These are phyloP conservation scores for Leptopterna dolabrata DNA, from an alignment of 2,888 invertebrate genomes.

Conservation along the genomic window DNA sequence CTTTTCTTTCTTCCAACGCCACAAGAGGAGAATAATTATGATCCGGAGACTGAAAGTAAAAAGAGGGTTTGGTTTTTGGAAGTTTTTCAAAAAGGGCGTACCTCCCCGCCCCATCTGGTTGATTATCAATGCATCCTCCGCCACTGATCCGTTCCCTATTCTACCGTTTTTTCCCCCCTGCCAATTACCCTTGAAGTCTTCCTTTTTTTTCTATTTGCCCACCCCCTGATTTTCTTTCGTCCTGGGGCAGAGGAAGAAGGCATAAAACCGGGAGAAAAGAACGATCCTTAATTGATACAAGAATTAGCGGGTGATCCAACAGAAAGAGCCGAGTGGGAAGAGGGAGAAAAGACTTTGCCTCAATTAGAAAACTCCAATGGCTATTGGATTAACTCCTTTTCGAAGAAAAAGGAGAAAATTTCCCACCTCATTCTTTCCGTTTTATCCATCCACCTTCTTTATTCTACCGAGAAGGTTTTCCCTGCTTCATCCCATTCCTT, in stretches of 20 bases:
- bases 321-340: slow-evolving; percentile 36
- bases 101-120: not conserved
- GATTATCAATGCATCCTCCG: slow-evolving; percentile 52
- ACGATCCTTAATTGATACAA: slow-evolving; percentile 60
- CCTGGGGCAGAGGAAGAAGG: not conserved
- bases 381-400: slow-evolving; percentile 54
- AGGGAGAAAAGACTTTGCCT: slow-evolving; percentile 39
- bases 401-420: slow-evolving; percentile 11
- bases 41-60: not conserved
- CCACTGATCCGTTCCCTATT: slow-evolving; percentile 3
- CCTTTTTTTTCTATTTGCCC: not conserved
- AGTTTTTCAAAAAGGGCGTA: slow-evolving; percentile 55
- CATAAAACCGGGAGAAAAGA: slow-evolving; percentile 33
- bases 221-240: not conserved
- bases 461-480: not conserved
- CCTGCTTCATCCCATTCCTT: not conserved
- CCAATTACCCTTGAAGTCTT: slow-evolving; percentile 52
- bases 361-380: slow-evolving; percentile 53
- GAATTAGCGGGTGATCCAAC: slow-evolving; percentile 61
- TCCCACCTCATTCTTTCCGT: slow-evolving; percentile 32
- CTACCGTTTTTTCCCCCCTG: slow-evolving; percentile 14
- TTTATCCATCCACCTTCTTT: slow-evolving; percentile 19
- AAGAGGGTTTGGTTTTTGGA: slow-evolving; percentile 50
- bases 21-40: slow-evolving; percentile 38
- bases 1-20: not conserved